Percentiles rank a stretch among this genome's conserved stretches.
Conservation (phyloP, 2,797 vertebrate genomes). For the Paratrypauchen microcephalus region DNA sequence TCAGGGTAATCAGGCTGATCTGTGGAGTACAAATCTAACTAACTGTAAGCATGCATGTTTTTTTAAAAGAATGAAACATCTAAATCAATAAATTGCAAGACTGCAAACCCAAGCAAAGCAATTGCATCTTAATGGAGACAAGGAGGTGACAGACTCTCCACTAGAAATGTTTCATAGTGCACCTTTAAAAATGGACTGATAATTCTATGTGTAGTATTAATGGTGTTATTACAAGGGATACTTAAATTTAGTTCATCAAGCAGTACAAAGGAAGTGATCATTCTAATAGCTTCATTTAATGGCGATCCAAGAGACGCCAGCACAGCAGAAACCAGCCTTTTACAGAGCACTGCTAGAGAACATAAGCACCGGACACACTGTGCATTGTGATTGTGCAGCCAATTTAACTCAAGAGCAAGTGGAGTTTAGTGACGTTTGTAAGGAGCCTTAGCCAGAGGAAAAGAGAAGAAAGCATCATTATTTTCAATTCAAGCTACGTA, state of each 20-base stretch:
- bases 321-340: slow-evolving; percentile 47
- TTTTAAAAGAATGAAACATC: neutral
- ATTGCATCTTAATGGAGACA: no score
- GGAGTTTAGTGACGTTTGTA: slow-evolving; percentile 10
- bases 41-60: neutral
- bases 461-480: slow-evolving; percentile 5
- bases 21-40: neutral
- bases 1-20: no score
- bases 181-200: slow-evolving; percentile 50
- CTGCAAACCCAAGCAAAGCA: no score
- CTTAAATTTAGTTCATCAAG: slow-evolving; percentile 69
- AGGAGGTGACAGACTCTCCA: no score
- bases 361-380: slow-evolving; percentile 48
- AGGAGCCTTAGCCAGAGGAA: slow-evolving; percentile 8
- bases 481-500: neutral
- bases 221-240: slow-evolving; percentile 66
- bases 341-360: slow-evolving; percentile 29
- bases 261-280: slow-evolving; percentile 60
- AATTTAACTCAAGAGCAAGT: slow-evolving; percentile 42
- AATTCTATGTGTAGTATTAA: slow-evolving; percentile 70
- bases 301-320: slow-evolving; percentile 50
- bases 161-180: no score
- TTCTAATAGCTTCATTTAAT: slow-evolving; percentile 64
- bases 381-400: slow-evolving; percentile 40
- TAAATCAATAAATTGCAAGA: neutral